Base-by-base conservation (phyloP, 1,140 invertebrate species). In the Drosophila kanapiae region DNA sequence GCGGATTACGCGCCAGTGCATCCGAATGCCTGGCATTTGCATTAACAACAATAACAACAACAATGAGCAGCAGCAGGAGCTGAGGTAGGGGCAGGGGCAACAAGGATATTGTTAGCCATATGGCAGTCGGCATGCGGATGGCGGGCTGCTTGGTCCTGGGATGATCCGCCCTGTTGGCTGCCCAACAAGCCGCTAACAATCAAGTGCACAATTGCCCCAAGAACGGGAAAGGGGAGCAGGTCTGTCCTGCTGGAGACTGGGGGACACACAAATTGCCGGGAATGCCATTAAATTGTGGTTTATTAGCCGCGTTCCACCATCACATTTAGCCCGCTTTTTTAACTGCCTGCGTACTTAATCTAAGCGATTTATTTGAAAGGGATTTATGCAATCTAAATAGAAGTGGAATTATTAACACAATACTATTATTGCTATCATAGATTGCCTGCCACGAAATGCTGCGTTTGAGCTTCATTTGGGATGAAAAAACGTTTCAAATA, bases 161-260 rank as follows among this genome's bases (percentile, higher is more conserved):
- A 43, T 70, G 75, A 78, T 82, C 70, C 77, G 84, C 72, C 84
- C 77, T 87, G 84, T 87, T 87, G 84, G 71, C 42, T 87, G 84
- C 85, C 80, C 84, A 87, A 87, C 84, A 88, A 77, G 80, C 53
- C 84, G 84, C 72, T 88, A 87, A 87, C 72, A 72, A 87, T 87
- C 84, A 88, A 87, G 84, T 88, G 84, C 80, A 74, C 77, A 87
- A 83, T 83, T 87, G 80, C 38, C 68, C 48, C n/a, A 54, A 77
- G 75, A 42, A 61, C 6, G 60, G 35, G 33, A 29, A 42, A 23
- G 13, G 27, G 43, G 29, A 33, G 47, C n/a, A 27, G 11, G 58
- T 38, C 42, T 48, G n/a, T 70, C 27, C 67, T 38, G 53, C 14
- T 5, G 49, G 13, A 13, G 33, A 35, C 61, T 18, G 67, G 62